Conservation (phyloP, 2,113 vertebrate species). For the Podarcis muralis region DNA sequence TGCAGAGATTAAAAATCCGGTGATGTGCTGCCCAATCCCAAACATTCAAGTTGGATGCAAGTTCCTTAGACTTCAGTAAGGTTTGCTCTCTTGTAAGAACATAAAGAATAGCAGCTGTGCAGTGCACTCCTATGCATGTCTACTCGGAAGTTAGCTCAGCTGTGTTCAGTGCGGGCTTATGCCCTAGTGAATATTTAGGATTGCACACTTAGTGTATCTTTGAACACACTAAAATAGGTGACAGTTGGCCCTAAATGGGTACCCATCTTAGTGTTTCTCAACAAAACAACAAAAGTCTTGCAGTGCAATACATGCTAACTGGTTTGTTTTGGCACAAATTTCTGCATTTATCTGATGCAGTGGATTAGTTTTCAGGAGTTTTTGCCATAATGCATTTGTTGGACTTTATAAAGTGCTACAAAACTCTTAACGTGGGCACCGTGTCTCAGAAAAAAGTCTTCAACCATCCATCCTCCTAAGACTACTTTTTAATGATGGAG, state of each 20-base stretch:
- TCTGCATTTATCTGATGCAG: not conserved
- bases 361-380: not conserved
- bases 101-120: not conserved
- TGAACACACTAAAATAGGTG: no score
- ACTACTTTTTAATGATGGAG: constrained; percentile 21
- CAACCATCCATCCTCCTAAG: not conserved
- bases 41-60: not conserved
- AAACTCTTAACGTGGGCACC: not conserved
- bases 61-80: not conserved
- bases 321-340: not conserved
- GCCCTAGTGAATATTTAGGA: not conserved
- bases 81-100: not conserved
- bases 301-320: not conserved
- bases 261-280: not conserved
- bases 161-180: not conserved
- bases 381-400: not conserved
- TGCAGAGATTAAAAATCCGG: not conserved
- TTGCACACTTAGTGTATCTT: not conserved
- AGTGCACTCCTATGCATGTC: not conserved
- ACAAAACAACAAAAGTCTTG: not conserved
- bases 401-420: not conserved
- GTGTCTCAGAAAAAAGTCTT: not conserved
- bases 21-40: not conserved
- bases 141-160: not conserved
- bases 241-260: not conserved